A percentile compares a stretch with the other conserved stretches of the same genome.
Evolutionary conservation across 2,797 vertebrate genomes (phyloP).

Genomic region (Manis pentadactyla): DNA sequence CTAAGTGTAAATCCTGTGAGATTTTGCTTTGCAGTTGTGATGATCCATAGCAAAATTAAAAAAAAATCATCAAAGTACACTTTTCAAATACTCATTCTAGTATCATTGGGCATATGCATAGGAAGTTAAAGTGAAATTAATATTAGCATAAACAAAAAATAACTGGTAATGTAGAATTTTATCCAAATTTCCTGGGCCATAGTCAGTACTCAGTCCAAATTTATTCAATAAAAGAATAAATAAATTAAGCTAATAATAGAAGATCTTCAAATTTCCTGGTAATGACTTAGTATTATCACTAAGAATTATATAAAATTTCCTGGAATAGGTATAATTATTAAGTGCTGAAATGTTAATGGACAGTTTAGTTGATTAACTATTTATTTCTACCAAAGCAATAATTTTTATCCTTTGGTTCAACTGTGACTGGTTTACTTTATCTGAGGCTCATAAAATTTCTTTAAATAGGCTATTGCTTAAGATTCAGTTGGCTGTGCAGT

Average conservation of each 20-base stretch:
- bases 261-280: background rate
- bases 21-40: background rate
- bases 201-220: background rate
- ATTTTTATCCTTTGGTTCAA: background rate
- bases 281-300: conserved; percentile 39
- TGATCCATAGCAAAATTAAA: background rate
- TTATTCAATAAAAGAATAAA: background rate
- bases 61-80: background rate
- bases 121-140: background rate
- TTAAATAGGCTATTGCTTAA: background rate
- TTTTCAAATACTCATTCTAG: background rate
- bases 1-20: background rate
- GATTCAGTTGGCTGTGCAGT: background rate
- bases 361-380: background rate
- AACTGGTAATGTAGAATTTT: background rate
- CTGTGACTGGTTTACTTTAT: background rate
- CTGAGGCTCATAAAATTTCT: conserved; percentile 16
- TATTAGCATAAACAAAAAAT: conserved; percentile 3
- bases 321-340: background rate
- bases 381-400: background rate
- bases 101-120: background rate
- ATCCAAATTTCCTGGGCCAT: background rate
- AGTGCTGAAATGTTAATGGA: background rate
- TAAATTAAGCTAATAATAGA: background rate
- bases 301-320: conserved; percentile 22